Conservation (phyloP, 2,888 invertebrate genomes). For the Dasypogon diadema region DNA sequence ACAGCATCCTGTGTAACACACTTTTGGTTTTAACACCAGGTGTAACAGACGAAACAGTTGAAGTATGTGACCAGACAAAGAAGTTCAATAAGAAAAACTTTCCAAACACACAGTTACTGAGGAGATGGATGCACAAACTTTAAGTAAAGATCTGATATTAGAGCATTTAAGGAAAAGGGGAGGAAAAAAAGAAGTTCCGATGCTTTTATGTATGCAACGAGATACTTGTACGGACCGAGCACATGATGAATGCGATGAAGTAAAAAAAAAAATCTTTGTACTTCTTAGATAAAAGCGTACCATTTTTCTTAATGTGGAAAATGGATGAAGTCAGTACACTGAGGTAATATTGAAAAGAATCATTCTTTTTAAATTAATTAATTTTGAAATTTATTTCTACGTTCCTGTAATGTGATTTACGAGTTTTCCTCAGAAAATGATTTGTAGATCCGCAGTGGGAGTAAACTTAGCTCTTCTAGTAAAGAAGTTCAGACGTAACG, state of each 20-base stretch:
- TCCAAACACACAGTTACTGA: neutral
- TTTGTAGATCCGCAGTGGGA: no score
- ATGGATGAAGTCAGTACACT: no score
- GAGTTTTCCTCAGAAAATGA: no score
- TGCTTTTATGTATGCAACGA: slow-evolving; percentile 31
- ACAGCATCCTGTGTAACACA: slow-evolving; percentile 17
- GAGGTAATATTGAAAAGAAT: no score
- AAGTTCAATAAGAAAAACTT: slow-evolving; percentile 34
- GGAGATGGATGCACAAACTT: slow-evolving; percentile 31
- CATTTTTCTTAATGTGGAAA: no score
- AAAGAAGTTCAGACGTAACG: no score
- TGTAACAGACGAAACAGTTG: slow-evolving; percentile 29
- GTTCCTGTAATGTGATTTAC: no score
- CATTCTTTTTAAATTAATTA: no score
- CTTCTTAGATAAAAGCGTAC: no score
- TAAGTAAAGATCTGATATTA: slow-evolving; percentile 41
- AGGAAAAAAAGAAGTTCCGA: slow-evolving; percentile 5
- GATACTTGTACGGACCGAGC: neutral
- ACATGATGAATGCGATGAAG: slow-evolving; percentile 23
- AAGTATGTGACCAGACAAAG: slow-evolving; percentile 31
- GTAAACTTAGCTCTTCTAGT: no score
- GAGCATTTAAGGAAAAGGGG: slow-evolving; percentile 9
- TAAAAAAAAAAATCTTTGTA: neutral
- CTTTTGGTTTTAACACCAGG: slow-evolving; percentile 44
- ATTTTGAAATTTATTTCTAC: no score